A percentile compares a stretch with the other conserved stretches of the same genome.
These are phyloP conservation scores for Drosophila merina DNA, from an alignment of 2,888 invertebrate genomes.

Conservation along the genomic window DNA sequence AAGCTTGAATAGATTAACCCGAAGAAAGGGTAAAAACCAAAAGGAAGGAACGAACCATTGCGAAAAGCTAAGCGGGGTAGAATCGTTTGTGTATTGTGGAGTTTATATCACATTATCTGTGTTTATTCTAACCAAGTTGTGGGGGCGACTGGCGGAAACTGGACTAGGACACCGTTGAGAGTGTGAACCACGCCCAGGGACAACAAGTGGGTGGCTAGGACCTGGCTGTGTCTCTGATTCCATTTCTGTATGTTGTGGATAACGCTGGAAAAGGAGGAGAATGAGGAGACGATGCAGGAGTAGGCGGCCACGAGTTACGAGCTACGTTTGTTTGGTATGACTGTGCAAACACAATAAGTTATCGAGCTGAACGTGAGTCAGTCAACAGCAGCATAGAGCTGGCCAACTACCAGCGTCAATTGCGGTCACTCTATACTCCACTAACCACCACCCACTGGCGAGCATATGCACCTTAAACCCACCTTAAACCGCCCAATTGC, in stretches of 20 bases:
- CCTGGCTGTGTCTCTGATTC: slow-evolving; percentile 2
- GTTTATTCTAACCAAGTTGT: slow-evolving; percentile 72
- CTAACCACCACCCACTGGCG: slow-evolving; percentile 2
- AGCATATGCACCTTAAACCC: background rate
- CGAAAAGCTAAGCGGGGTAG: slow-evolving; percentile 40
- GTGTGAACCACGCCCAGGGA: slow-evolving; percentile 72
- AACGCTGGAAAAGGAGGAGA: background rate
- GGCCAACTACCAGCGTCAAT: slow-evolving; percentile 59
- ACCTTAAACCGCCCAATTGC: slow-evolving; percentile 1
- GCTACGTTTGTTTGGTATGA: slow-evolving; percentile 61
- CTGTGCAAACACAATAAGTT: slow-evolving; percentile 79
- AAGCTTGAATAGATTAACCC: background rate
- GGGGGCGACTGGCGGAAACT: slow-evolving; percentile 25
- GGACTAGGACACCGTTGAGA: slow-evolving; percentile 37
- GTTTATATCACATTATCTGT: slow-evolving; percentile 82
- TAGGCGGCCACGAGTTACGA: slow-evolving; percentile 59
- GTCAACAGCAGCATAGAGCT: slow-evolving; percentile 53
- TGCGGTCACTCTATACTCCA: slow-evolving; percentile 59
- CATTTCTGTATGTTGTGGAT: slow-evolving; percentile 19
- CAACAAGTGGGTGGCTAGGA: slow-evolving; percentile 68
- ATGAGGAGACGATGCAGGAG: background rate
- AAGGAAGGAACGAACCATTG: slow-evolving; percentile 26
- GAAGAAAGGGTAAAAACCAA: slow-evolving; percentile 4
- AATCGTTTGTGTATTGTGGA: slow-evolving; percentile 69
- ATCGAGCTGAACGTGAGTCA: slow-evolving; percentile 72